Base-by-base conservation (phyloP, 2,797 vertebrate species). In the Aldrovandia affinis region DNA sequence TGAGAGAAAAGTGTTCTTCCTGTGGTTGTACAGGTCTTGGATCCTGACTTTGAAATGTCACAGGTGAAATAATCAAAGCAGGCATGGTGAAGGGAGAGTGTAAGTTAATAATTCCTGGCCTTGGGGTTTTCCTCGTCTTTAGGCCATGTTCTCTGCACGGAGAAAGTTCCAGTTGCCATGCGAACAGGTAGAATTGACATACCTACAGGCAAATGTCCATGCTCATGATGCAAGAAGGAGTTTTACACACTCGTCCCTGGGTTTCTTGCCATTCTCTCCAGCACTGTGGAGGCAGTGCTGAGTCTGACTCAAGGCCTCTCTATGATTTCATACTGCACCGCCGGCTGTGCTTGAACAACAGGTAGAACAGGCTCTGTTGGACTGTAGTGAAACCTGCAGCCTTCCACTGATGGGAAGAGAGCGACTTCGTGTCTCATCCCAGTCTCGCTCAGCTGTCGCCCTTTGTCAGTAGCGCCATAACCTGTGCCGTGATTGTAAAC, bases 341-440 rank as follows among this genome's bases (percentile, higher is more conserved):
- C 52, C 79, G 28, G 42, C 57, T 33, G 4, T 54, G 80, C 84
- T 42, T 54, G 84, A 61, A 65, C n/a, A 10, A n/a, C 84, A 2
- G 59, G 84, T 82, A 25, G 28, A 54, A 82, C 84, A 36, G 0
- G 80, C 42, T 73, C 81, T 22, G 70, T 73, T 14, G 14, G 84
- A 28, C 82, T 82, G 10, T 30, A 30, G 12, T 55, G 80, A 81
- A 85, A 82, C 70, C 70, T 33, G 57, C 55, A 30, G 39, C 9
- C 78, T 47, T 33, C 12, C 2, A 28, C 0, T n/a, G 44, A 54
- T 22, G 73, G 73, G 73, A 44, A n/a, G 22, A 47, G 7, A 42
- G 70, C 39, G 36, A 25, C 70, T 18, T 75, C 7, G 39, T 25
- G 70, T 42, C 22, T 77, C 42, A n/a, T 39, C 70, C 42, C 42